Conservation (phyloP, 2,888 invertebrate genomes). For the Magallana nippona region DNA sequence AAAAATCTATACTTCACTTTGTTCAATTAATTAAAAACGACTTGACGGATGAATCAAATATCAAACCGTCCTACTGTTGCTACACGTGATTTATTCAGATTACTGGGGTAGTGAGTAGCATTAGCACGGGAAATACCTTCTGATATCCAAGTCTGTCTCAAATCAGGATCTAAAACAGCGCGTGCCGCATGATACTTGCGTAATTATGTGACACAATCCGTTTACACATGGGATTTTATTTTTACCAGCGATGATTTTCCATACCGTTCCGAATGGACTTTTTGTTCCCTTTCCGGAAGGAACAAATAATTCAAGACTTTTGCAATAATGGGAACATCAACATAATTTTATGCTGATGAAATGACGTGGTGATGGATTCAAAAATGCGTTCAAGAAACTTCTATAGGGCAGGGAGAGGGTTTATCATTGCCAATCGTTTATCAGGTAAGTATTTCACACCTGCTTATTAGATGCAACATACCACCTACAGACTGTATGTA, state of each 20-base stretch:
- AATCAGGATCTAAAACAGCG: neutral
- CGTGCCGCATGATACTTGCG: too few species aligned
- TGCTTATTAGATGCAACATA: neutral
- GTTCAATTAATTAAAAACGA: slow-evolving; percentile 13
- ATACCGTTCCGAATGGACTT: too few species aligned
- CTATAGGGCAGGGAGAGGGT: neutral
- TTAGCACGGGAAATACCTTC: neutral
- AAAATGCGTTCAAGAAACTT: neutral
- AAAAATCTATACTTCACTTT: neutral
- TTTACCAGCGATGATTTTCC: too few species aligned
- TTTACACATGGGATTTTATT: too few species aligned
- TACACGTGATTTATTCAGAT: neutral
- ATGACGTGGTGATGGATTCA: slow-evolving; percentile 7
- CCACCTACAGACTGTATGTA: too few species aligned
- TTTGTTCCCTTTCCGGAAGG: too few species aligned
- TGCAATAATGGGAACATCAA: neutral
- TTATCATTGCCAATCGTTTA: neutral
- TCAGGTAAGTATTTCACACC: neutral
- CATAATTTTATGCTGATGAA: neutral
- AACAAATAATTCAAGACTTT: too few species aligned
- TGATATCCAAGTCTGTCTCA: neutral
- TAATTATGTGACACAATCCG: too few species aligned
- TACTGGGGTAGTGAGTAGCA: neutral
- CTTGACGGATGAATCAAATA: slow-evolving; percentile 4
- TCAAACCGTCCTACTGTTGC: neutral